A percentile compares a stretch with the other conserved stretches of the same genome.
These are phyloP conservation scores for Agrochola lychnidis DNA, from an alignment of 2,888 invertebrate genomes.

Conservation along the genomic window DNA sequence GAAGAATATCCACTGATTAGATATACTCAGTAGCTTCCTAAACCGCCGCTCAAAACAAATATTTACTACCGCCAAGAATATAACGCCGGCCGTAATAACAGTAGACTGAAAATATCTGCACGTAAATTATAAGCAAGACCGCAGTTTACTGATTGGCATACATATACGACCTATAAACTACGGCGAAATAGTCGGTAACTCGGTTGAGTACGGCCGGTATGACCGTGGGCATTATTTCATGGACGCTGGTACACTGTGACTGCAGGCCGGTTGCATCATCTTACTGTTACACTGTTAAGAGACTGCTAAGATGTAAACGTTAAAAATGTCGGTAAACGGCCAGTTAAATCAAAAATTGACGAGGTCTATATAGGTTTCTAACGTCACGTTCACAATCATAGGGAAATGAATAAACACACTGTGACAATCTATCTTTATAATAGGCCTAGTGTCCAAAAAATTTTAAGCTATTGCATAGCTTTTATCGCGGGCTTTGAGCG, in stretches of 20 bases:
- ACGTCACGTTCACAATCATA: neutral
- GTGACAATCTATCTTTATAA: neutral
- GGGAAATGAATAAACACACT: neutral
- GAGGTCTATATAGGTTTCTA: too few relatives aligned
- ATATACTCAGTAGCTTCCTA: neutral
- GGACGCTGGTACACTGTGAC: slow-evolving; percentile 39
- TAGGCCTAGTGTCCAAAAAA: too few relatives aligned
- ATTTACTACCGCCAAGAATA: slow-evolving; percentile 22
- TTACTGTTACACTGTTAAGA: neutral
- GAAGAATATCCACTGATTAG: slow-evolving; percentile 2
- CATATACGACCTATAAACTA: slow-evolving; percentile 60
- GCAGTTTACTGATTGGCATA: slow-evolving; percentile 62
- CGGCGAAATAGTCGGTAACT: slow-evolving; percentile 44
- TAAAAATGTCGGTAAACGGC: slow-evolving; percentile 16
- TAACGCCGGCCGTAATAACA: slow-evolving; percentile 22
- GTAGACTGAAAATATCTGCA: slow-evolving; percentile 43
- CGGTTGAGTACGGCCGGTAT: slow-evolving; percentile 21
- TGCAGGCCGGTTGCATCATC: slow-evolving; percentile 33
- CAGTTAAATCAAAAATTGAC: neutral
- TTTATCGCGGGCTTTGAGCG: too few relatives aligned
- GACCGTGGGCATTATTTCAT: slow-evolving; percentile 52
- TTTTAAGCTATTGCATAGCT: too few relatives aligned
- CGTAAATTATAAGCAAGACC: slow-evolving; percentile 47
- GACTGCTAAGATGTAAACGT: neutral
- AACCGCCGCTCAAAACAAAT: slow-evolving; percentile 27